phyloP scores from a whole-genome alignment of 30 jellyfish, hydroid and myxozoan genomes.

The Aurelia sp. region DNA sequence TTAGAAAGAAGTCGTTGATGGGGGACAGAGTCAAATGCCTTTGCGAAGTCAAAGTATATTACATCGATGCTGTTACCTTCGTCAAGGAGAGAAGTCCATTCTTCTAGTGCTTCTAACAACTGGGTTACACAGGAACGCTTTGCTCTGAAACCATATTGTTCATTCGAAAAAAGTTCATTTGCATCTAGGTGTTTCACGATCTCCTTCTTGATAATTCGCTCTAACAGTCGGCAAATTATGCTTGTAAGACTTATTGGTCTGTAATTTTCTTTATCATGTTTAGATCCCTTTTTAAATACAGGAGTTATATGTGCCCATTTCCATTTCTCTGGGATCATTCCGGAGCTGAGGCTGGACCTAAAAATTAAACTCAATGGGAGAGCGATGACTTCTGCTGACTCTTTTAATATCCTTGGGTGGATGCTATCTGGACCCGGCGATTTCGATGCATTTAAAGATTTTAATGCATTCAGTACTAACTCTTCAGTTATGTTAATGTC shows the following conservation, averaged over 20 bases:
- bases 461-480: not conserved
- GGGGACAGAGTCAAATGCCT: too few species aligned
- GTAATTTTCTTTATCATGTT: too few species aligned
- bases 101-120: constrained; percentile 16
- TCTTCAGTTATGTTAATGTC: not conserved
- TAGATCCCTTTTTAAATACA: not conserved
- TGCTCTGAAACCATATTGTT: constrained; percentile 22
- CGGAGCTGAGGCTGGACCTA: not conserved
- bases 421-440: constrained; percentile 5
- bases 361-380: too few species aligned
- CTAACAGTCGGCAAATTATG: not conserved
- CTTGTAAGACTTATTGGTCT: too few species aligned
- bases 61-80: too few species aligned
- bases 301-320: constrained; percentile 5
- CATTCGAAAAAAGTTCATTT: not conserved
- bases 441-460: constrained; percentile 6
- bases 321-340: constrained; percentile 6
- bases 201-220: not conserved
- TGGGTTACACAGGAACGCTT: constrained; percentile 20
- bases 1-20: too few species aligned
- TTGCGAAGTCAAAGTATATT: too few species aligned
- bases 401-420: too few species aligned
- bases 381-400: too few species aligned
- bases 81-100: constrained; percentile 32
- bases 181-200: constrained; percentile 2